A percentile compares a stretch with the other conserved stretches of the same genome.
These are phyloP conservation scores for Tachypleus tridentatus DNA, from an alignment of 1,140 invertebrate species.

Conservation along the genomic window DNA sequence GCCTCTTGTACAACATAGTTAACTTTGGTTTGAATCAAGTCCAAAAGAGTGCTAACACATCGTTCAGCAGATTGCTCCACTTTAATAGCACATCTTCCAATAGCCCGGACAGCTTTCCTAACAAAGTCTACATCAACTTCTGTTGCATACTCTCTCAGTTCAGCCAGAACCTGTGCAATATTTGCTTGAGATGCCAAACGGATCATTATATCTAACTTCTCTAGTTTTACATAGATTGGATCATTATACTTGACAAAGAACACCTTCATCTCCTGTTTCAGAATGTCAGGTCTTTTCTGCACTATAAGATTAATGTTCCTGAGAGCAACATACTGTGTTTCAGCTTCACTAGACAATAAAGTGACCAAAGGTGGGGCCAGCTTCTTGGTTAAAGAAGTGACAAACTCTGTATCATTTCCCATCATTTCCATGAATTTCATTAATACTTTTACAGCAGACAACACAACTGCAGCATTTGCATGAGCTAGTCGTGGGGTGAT, in stretches of 20 bases:
- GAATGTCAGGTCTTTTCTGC: slow-evolving; percentile 94
- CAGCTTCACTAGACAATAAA: slow-evolving; percentile 91
- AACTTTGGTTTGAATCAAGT: slow-evolving; percentile 98
- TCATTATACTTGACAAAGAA: slow-evolving; percentile 99
- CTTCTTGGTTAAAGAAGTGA: slow-evolving; percentile 88
- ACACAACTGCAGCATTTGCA: slow-evolving; percentile 98
- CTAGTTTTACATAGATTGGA: slow-evolving; percentile 98
- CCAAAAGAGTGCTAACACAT: slow-evolving; percentile 96
- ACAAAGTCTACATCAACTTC: slow-evolving; percentile 99
- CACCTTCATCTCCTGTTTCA: slow-evolving; percentile 99
- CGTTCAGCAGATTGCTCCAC: slow-evolving; percentile 97
- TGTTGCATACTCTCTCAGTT: slow-evolving; percentile 98
- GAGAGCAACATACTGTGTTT: slow-evolving; percentile 97
- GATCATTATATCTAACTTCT: slow-evolving; percentile 99
- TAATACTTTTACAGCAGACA: slow-evolving; percentile 91
- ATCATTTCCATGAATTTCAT: slow-evolving; percentile 99
- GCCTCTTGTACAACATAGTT: slow-evolving; percentile 99
- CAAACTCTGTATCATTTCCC: slow-evolving; percentile 79
- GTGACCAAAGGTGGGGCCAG: slow-evolving; percentile 97
- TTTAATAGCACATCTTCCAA: slow-evolving; percentile 98
- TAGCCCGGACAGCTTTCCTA: slow-evolving; percentile 92
- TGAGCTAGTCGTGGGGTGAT: slow-evolving; percentile 96
- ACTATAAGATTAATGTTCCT: slow-evolving; percentile 99
- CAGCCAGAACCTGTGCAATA: slow-evolving; percentile 95
- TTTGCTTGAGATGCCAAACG: slow-evolving; percentile 94